Conservation (phyloP, 2,888 invertebrate species). For the Oscheius sp. region DNA sequence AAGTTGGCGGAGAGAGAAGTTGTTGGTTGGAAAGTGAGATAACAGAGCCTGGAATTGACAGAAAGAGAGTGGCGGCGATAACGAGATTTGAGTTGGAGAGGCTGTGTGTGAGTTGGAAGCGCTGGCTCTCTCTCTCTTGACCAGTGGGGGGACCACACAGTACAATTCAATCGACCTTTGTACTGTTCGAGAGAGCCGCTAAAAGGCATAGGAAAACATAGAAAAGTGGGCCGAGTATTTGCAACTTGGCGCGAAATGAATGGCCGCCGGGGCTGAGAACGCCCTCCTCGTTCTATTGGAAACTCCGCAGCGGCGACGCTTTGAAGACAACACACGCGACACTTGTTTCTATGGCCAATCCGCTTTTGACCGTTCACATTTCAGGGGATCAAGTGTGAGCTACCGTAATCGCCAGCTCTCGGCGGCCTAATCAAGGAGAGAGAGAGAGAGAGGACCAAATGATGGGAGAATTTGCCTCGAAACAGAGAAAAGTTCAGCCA, state of each 20-base stretch:
- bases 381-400: too few relatives aligned
- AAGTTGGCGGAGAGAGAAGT: not conserved
- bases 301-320: not conserved
- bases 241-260: slow-evolving; percentile 28
- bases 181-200: not conserved
- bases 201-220: not conserved
- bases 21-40: not conserved
- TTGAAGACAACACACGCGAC: not conserved
- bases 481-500: not conserved
- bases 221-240: slow-evolving; percentile 24
- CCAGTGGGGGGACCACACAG: too few relatives aligned
- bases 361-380: too few relatives aligned
- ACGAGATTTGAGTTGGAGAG: not conserved
- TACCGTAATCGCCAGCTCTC: too few relatives aligned
- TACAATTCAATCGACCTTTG: not conserved
- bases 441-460: too few relatives aligned
- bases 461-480: too few relatives aligned
- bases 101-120: not conserved
- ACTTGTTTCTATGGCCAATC: too few relatives aligned
- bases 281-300: not conserved
- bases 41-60: not conserved
- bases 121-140: not conserved
- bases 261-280: slow-evolving; percentile 6
- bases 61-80: slow-evolving; percentile 19
- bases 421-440: too few relatives aligned